Evolutionary conservation across 2,797 vertebrate species (phyloP), one percentile per base, ranked within the genome.

Genomic region (Oophaga sylvatica): DNA sequence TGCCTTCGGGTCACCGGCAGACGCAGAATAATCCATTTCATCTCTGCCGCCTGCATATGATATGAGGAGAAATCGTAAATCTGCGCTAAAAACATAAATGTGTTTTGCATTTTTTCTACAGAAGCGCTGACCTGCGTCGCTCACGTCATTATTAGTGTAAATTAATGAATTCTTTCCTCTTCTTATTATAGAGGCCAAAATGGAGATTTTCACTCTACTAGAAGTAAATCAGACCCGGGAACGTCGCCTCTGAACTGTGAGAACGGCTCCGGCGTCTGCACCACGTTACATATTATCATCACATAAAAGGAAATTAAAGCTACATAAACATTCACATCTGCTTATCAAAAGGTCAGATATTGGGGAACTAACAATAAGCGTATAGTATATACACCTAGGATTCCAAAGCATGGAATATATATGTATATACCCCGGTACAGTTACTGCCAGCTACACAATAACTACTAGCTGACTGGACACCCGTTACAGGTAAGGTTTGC

Each of bases 161-260:
- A 84, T 76, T 84, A 84, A 84, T 84, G 83, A 84, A 76, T 75
- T 76, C 70, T 57, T 83, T 45, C 20, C 41, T 83, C 19, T 29
- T 57, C 67, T 71, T 83, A 59, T 71, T 29, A 45, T 83, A 59
- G 45, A 83, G 83, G n/a, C 41, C 60, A n/a, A 84, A 76, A 48
- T 16, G 83, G 73, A 35, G 31, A 60, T 63, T 76, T 84, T 41
- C 71, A 76, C 76, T 73, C 70, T 56, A 60, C 13, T 41, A 48
- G 56, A n/a, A 57, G 63, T 84, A 76, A 76, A 76, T 84, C 83
- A 84, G 83, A 62, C 9, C 0, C 6, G 3, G 57, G 19, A 12
- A 48, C 41, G 83, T 41, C 83, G 31, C 83, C 71, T 75, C 70
- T 48, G 56, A 19, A n/a, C 70, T 45, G 56, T 20, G 82, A 73